Evolutionary conservation across 2,888 invertebrate genomes (phyloP).

Genomic region (Lacanobia oleracea): DNA sequence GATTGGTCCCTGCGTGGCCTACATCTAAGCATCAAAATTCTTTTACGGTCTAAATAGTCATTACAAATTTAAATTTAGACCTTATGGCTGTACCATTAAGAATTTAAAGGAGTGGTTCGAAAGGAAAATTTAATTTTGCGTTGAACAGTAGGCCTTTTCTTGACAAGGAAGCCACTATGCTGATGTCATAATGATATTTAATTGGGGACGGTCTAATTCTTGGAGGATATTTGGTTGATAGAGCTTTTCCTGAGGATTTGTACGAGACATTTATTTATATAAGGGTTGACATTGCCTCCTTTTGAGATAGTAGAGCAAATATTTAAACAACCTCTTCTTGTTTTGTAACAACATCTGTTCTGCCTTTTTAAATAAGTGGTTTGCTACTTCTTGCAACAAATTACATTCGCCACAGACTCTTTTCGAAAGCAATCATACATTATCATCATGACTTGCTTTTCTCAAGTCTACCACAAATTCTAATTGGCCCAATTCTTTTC

Average conservation of each 20-base stretch:
- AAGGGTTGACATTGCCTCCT: neutral
- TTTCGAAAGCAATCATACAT: neutral
- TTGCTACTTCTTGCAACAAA: neutral
- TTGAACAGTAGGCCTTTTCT: slow-evolving; percentile 57
- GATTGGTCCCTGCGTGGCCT: slow-evolving; percentile 74
- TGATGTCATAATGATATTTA: slow-evolving; percentile 79
- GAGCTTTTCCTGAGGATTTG: slow-evolving; percentile 43
- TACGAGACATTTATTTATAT: slow-evolving; percentile 14
- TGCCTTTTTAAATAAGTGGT: neutral
- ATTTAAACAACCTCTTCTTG: slow-evolving; percentile 8
- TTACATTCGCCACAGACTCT: neutral
- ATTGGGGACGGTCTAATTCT: slow-evolving; percentile 75
- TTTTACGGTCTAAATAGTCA: slow-evolving; percentile 69
- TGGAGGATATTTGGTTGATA: slow-evolving; percentile 56
- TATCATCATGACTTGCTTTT: slow-evolving; percentile 3
- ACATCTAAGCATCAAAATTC: slow-evolving; percentile 78
- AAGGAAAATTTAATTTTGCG: slow-evolving; percentile 46
- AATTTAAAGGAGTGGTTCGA: slow-evolving; percentile 32
- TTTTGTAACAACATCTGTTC: slow-evolving; percentile 2
- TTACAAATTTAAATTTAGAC: slow-evolving; percentile 77
- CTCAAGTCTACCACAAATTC: neutral
- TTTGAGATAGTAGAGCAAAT: slow-evolving; percentile 13
- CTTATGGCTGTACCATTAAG: slow-evolving; percentile 69
- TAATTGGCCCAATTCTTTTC: slow-evolving; percentile 37
- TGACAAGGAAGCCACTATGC: slow-evolving; percentile 62